Base-by-base conservation (phyloP, 2,888 invertebrate genomes). In the Ichneumoninae sp. region DNA sequence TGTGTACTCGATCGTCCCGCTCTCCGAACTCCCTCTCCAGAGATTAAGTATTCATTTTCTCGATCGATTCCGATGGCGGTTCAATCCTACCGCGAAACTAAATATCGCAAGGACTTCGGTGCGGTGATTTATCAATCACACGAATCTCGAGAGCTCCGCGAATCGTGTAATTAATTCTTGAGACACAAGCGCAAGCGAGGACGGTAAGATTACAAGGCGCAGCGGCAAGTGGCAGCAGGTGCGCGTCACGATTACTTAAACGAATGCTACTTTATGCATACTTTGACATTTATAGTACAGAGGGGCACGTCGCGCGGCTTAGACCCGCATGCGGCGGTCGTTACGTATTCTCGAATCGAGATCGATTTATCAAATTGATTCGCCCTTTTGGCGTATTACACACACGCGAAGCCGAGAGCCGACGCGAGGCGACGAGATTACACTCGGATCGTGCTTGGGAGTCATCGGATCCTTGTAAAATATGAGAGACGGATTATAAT, bases 201-300 rank as follows among this genome's bases (percentile, higher is more conserved):
- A 54, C n/a, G 10, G 44, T 16, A 13, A 71, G 70, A 81, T 81
- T 81, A 78, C 69, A 84, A 81, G 81, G 78, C 78, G 84, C 84
- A 78, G 81, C 69, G 74, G 47, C 74, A 85, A 78, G 85, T 82
- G 75, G 82, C 57, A 57, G 40, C 76, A 84, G 84, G 81, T 85
- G 84, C 84, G 75, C 85, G 84, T 83, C 81, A 81, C 85, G 83
- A 84, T 79, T 82, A 65, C 79, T 75, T 44, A 70, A 81, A 73
- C 70, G 75, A 63, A 85, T 69, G 77, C 81, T 84, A 74, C 78
- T 81, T 81, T 66, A 84, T 84, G 78, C 81, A 85, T 85, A 85
- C 81, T 81, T 76, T 85, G 85, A 85, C 84, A 85, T 85, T 85
- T 81, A 81, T 81, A 70, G 81, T 81, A 74, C 78, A 65, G 57